A percentile compares a stretch with the other conserved stretches of the same genome.
These are phyloP conservation scores for Polietes domitor DNA, from an alignment of 2,888 invertebrate species.

Conservation along the genomic window DNA sequence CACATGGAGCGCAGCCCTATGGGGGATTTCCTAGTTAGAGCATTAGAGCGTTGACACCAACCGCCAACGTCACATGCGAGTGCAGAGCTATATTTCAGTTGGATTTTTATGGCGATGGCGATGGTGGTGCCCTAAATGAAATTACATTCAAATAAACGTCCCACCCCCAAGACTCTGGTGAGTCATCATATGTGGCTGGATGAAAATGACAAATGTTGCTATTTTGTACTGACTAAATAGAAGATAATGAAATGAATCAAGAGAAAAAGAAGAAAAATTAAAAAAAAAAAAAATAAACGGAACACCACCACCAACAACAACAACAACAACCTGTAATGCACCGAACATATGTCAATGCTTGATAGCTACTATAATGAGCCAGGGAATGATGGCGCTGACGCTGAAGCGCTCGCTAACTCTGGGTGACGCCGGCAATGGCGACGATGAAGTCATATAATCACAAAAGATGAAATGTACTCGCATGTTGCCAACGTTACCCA, in stretches of 20 bases:
- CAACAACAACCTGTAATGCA: slow-evolving; percentile 28
- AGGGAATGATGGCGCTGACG: background rate
- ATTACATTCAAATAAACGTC: background rate
- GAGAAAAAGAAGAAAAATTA: background rate
- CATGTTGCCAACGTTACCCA: background rate
- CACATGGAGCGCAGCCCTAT: background rate
- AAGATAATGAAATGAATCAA: slow-evolving; percentile 13
- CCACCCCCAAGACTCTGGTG: background rate
- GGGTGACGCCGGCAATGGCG: background rate
- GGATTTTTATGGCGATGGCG: no score
- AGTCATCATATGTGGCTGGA: background rate
- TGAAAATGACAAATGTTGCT: background rate
- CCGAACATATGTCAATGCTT: slow-evolving; percentile 30
- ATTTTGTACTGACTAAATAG: background rate
- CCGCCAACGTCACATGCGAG: background rate
- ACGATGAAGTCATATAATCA: slow-evolving; percentile 47
- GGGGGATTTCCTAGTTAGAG: slow-evolving; percentile 7
- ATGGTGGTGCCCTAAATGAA: background rate
- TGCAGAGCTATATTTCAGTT: background rate
- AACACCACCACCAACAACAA: background rate
- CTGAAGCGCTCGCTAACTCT: background rate
- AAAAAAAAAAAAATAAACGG: background rate
- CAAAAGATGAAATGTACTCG: slow-evolving; percentile 29
- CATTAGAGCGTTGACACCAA: slow-evolving; percentile 4
- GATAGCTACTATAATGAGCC: slow-evolving; percentile 25